Conservation (phyloP, 2,888 invertebrate species). For the Agrochola litura region DNA sequence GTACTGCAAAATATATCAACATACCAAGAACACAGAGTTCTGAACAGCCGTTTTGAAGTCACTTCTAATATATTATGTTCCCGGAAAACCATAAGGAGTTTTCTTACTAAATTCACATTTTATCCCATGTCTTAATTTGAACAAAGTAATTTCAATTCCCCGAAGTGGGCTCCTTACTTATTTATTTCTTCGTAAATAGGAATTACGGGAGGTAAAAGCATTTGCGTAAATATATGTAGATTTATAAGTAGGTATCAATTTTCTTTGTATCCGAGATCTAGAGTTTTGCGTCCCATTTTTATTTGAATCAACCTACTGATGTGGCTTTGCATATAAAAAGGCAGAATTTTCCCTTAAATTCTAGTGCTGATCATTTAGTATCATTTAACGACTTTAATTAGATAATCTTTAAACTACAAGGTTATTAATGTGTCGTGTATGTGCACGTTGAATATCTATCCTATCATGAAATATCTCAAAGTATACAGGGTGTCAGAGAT, state of each 20-base stretch:
- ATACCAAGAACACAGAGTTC: neutral
- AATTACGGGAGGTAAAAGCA: conserved; percentile 46
- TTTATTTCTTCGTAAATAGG: conserved; percentile 51
- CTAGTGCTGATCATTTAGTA: neutral
- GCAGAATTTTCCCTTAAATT: neutral
- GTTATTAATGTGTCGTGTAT: neutral
- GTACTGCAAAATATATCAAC: neutral
- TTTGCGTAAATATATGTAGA: conserved; percentile 49
- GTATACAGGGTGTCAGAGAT: too few species aligned
- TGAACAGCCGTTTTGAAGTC: neutral
- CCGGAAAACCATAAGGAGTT: neutral
- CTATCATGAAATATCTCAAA: neutral
- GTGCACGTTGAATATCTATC: neutral
- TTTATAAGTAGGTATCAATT: conserved; percentile 53
- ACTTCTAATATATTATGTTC: neutral
- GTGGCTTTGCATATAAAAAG: neutral
- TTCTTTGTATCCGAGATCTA: conserved; percentile 27
- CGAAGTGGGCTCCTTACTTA: conserved; percentile 50
- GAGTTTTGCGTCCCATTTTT: conserved; percentile 31
- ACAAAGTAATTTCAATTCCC: conserved; percentile 52
- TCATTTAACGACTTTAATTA: neutral
- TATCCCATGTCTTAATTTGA: conserved; percentile 28
- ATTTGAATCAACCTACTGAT: conserved; percentile 7
- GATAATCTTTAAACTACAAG: neutral
- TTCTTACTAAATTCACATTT: conserved; percentile 33